These are phyloP conservation scores for Philopedon plagiatum DNA, from an alignment of 2,888 invertebrate genomes.

Conservation along the genomic window DNA sequence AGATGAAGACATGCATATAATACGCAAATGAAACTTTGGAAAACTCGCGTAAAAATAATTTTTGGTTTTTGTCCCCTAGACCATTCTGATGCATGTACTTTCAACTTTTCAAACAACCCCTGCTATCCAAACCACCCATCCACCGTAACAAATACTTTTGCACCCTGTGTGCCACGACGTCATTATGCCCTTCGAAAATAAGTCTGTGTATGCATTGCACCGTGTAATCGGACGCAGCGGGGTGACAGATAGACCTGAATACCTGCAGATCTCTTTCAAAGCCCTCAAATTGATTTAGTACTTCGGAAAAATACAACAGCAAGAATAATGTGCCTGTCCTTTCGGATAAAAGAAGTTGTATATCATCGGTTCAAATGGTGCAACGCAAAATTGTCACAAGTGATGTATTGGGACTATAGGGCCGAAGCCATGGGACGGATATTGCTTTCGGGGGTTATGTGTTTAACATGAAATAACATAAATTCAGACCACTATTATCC, in stretches of 20 bases:
- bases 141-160: constrained; percentile 19
- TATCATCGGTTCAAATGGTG: constrained; percentile 25
- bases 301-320: constrained; percentile 27
- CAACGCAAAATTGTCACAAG: constrained; percentile 25
- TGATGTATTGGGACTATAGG: constrained; percentile 5
- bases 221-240: constrained; percentile 35
- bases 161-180: constrained; percentile 2
- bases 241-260: constrained; percentile 26
- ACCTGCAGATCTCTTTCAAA: constrained; percentile 31
- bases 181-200: constrained; percentile 29
- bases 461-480: too few relatives aligned
- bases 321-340: constrained; percentile 42
- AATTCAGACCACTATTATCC: too few relatives aligned
- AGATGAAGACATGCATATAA: too few relatives aligned
- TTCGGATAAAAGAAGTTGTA: constrained; percentile 31
- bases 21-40: too few relatives aligned
- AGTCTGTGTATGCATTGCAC: constrained; percentile 36
- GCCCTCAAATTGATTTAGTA: constrained; percentile 40
- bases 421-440: background rate
- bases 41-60: too few relatives aligned
- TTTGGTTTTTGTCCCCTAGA: too few relatives aligned
- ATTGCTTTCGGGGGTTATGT: background rate
- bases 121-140: constrained; percentile 17
- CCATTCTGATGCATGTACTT: background rate
- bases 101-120: background rate